phyloP scores from a whole-genome alignment of 2,797 vertebrate species.

The Cirrhinus mrigala region DNA sequence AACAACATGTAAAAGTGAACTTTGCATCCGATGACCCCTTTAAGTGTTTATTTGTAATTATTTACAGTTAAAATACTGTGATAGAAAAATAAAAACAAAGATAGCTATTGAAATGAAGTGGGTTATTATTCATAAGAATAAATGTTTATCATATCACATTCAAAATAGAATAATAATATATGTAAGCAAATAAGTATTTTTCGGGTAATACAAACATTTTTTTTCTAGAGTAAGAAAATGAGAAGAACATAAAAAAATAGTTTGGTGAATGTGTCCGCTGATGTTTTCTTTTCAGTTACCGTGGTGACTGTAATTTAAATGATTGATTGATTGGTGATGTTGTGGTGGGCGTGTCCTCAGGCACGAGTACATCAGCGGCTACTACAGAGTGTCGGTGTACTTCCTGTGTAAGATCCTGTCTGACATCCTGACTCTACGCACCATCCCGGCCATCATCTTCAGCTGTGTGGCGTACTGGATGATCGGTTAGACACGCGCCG shows the following conservation, averaged over 20 bases:
- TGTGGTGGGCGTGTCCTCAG: conserved; percentile 69
- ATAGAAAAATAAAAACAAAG: no score
- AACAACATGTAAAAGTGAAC: no score
- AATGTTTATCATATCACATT: no score
- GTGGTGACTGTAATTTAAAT: not conserved
- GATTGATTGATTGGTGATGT: not conserved
- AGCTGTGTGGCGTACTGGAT: conserved; percentile 89
- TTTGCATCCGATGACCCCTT: no score
- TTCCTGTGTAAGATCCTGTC: conserved; percentile 90
- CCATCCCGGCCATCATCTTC: conserved; percentile 86
- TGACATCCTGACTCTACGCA: conserved; percentile 89
- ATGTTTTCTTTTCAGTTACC: not conserved
- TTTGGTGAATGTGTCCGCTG: not conserved
- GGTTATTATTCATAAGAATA: no score
- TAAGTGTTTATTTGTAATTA: no score
- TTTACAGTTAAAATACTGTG: no score
- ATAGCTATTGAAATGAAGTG: no score
- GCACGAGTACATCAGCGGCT: conserved; percentile 96
- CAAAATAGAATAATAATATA: no score
- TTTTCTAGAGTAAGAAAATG: not conserved
- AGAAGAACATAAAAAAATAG: not conserved
- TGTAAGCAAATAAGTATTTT: no score
- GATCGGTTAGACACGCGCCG: conserved; percentile 74
- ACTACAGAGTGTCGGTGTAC: conserved; percentile 90
- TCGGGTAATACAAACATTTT: no score